Evolutionary conservation across 2,888 invertebrate species (phyloP).

Genomic region (Rosalia funebris): DNA sequence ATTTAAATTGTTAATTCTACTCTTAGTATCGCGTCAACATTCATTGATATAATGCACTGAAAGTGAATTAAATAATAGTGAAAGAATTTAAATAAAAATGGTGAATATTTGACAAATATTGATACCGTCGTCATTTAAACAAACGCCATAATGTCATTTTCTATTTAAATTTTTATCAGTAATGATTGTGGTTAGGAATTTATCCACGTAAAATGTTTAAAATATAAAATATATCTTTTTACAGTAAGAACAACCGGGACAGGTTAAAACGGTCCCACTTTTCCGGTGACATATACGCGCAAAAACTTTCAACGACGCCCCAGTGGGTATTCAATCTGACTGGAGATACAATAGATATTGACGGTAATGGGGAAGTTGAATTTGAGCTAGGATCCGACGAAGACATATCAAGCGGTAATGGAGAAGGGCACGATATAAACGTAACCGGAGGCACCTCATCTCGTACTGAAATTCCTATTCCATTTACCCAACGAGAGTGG

Average conservation of each 20-base stretch:
- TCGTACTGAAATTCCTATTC: constrained; percentile 1
- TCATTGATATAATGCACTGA: too few relatives aligned
- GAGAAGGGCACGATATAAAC: constrained; percentile 30
- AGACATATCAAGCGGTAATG: constrained; percentile 33
- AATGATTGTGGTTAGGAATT: too few relatives aligned
- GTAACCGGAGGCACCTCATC: constrained; percentile 29
- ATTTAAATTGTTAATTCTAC: too few relatives aligned
- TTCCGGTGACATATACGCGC: constrained; percentile 1
- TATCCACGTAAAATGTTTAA: too few relatives aligned
- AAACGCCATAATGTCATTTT: too few relatives aligned
- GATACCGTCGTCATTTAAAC: too few relatives aligned
- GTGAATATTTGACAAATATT: too few relatives aligned
- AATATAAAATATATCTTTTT: too few relatives aligned
- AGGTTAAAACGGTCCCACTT: constrained; percentile 23
- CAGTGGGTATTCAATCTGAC: constrained; percentile 63
- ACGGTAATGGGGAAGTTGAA: constrained; percentile 46
- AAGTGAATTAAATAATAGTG: too few relatives aligned
- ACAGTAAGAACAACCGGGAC: constrained; percentile 28
- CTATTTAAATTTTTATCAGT: too few relatives aligned
- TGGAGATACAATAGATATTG: constrained; percentile 64
- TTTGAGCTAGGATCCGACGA: constrained; percentile 31
- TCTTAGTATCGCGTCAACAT: too few relatives aligned
- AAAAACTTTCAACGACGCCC: constrained; percentile 17
- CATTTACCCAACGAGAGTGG: constrained; percentile 40
- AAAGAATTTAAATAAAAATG: too few relatives aligned